Conservation (phyloP, 2,113 vertebrate genomes). For the Machaerirhynchus nigripectus region DNA sequence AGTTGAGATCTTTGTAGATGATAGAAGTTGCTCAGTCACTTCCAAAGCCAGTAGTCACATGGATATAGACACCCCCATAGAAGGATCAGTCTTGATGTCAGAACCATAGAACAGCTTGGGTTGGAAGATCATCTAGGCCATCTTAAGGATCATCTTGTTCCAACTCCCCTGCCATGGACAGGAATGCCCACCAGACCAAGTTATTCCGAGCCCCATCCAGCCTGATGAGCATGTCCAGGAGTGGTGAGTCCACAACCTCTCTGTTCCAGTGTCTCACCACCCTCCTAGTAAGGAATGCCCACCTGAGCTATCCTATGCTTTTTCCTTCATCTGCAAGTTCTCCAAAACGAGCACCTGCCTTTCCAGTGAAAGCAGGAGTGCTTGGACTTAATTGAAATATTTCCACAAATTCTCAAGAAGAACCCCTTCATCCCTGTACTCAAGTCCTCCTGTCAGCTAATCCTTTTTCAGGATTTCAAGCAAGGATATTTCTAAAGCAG, state of each 20-base stretch:
- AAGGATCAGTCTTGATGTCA: background rate
- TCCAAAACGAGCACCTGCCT: background rate
- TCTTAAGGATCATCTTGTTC: background rate
- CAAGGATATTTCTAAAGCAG: background rate
- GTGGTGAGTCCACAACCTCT: background rate
- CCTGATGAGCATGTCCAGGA: background rate
- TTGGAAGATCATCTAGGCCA: background rate
- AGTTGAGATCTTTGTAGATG: background rate
- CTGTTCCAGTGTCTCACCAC: background rate
- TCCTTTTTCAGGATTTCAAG: background rate
- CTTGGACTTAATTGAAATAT: background rate
- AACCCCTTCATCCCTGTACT: background rate
- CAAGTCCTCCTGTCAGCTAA: background rate
- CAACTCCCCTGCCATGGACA: background rate
- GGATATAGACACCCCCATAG: accelerated
- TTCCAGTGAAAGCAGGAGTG: background rate
- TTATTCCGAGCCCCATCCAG: background rate
- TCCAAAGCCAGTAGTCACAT: background rate
- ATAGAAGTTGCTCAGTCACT: background rate
- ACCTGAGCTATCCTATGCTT: background rate
- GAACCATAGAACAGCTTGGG: background rate
- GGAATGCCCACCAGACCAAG: background rate
- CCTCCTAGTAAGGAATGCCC: background rate
- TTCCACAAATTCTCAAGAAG: background rate
- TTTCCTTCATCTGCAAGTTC: background rate